Base-by-base conservation (phyloP, 1,140 invertebrate genomes). In the Cyphomyrmex costatus region DNA sequence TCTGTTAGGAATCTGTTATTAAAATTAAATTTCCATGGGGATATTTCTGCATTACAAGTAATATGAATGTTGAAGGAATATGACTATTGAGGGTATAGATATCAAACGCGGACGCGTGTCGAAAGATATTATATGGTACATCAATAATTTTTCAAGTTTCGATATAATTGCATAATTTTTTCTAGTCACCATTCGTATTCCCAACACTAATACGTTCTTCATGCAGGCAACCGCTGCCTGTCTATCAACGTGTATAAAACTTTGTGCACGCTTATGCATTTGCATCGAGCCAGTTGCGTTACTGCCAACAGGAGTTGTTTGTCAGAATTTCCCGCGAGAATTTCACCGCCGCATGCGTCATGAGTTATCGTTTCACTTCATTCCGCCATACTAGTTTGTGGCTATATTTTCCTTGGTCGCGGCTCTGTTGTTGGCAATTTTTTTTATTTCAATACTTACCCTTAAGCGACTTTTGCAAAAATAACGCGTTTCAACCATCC, bases 251-350 rank as follows among this genome's bases (percentile, higher is more conserved):
- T 63, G 79, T 66, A 84, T 68, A 76, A 87, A 90, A 90, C 74
- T 90, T 89, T 53, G 85, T 68, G 58, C 77, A 85, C 46, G 70
- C 51, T 89, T 86, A 68, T 83, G 87, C 87, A 89, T 89, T 89
- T 89, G 88, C 88, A 89, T 89, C 70, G 88, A 60, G 88, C 49
- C 60, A 66, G 88, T 80, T 61, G 78, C 76, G 88, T 89, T 89
- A 74, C 78, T 77, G 60, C 70, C 61, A 86, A 83, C 85, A 82
- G 27, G 66, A 87, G 66, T 89, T 89, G 88, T 90, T 90, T 90
- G 89, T 89, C 88, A 90, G 88, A 90, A 90, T 90, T 90, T 90
- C 89, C 85, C 89, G 68, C 10, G 88, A 89, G 89, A 87, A 90
- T 90, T 90, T 87, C 74, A 46, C 85, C 56, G 79, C 46, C 73